phyloP scores from a whole-genome alignment of 2,888 invertebrate species.

The Ashinkailepas kermadecensis region DNA sequence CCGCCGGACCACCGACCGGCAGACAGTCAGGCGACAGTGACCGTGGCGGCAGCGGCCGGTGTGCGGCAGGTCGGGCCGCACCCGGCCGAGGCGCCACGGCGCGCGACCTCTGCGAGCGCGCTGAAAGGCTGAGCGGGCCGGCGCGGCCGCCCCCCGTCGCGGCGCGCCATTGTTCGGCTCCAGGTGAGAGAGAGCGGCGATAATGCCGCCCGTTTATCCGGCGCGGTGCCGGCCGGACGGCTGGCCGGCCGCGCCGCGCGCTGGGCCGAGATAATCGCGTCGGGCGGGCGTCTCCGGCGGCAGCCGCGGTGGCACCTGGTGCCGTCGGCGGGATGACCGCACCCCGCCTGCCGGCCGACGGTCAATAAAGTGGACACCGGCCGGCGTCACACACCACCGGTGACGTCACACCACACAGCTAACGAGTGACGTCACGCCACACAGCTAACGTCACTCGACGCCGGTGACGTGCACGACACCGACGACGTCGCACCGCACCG shows the following conservation, averaged over 20 bases:
- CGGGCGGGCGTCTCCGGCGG: not conserved
- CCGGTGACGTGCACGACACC: too few species aligned
- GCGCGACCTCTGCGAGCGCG: not conserved
- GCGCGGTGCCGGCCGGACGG: not conserved
- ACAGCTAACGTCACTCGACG: not conserved
- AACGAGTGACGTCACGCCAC: too few species aligned
- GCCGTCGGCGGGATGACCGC: not conserved
- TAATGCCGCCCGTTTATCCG: conserved; percentile 12
- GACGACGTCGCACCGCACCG: too few species aligned
- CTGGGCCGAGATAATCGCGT: not conserved
- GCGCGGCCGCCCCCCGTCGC: conserved; percentile 17
- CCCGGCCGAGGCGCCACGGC: not conserved
- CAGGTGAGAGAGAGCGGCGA: not conserved
- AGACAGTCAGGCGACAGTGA: too few species aligned
- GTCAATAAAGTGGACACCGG: not conserved
- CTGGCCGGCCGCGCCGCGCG: too few species aligned
- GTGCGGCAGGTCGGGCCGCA: not conserved
- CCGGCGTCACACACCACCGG: not conserved
- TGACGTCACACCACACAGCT: too few species aligned
- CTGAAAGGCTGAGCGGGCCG: conserved; percentile 13
- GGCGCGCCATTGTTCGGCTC: not conserved
- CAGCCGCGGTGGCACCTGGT: not conserved
- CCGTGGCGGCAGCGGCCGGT: not conserved
- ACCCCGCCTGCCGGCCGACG: not conserved
- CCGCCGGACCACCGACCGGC: not conserved